Conservation (phyloP, 2,797 vertebrate species). For the Odontamblyopus rebecca region DNA sequence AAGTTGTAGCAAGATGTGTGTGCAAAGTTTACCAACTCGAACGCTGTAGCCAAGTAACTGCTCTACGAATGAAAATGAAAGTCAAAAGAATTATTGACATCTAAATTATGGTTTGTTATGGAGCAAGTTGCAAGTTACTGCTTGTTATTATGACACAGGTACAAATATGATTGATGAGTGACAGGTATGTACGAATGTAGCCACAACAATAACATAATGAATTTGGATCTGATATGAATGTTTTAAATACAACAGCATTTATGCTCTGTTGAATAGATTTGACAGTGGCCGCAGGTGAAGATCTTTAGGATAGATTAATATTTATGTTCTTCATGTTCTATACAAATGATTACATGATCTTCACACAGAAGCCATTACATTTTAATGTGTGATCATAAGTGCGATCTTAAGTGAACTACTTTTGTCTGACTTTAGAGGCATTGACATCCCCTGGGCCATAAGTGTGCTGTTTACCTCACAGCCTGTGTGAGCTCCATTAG, state of each 20-base stretch:
- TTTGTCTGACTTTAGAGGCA: slow-evolving; percentile 17
- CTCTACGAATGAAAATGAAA: slow-evolving; percentile 4
- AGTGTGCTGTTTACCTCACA: slow-evolving; percentile 45
- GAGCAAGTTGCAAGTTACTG: not conserved
- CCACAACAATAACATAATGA: not conserved
- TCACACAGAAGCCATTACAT: not conserved
- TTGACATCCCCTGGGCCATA: slow-evolving; percentile 24
- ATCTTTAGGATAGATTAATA: not conserved
- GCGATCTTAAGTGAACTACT: not conserved
- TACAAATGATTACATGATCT: not conserved
- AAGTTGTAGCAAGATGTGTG: slow-evolving; percentile 12
- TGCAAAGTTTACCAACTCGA: slow-evolving; percentile 24
- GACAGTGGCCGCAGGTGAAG: not conserved
- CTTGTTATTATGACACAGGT: not conserved
- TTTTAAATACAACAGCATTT: not conserved
- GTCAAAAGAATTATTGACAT: slow-evolving; percentile 1
- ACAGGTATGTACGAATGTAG: not conserved
- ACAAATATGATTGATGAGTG: slow-evolving; percentile 9
- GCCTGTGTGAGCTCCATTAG: slow-evolving; percentile 61
- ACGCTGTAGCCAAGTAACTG: not conserved
- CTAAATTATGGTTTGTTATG: not conserved
- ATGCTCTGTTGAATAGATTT: not conserved
- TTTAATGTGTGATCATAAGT: not conserved
- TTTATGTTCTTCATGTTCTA: not conserved
- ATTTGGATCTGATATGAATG: not conserved